Evolutionary conservation across 2,888 invertebrate species (phyloP), one percentile per base, ranked within the genome.

Genomic region (Drosophila pseudotalamancana): DNA sequence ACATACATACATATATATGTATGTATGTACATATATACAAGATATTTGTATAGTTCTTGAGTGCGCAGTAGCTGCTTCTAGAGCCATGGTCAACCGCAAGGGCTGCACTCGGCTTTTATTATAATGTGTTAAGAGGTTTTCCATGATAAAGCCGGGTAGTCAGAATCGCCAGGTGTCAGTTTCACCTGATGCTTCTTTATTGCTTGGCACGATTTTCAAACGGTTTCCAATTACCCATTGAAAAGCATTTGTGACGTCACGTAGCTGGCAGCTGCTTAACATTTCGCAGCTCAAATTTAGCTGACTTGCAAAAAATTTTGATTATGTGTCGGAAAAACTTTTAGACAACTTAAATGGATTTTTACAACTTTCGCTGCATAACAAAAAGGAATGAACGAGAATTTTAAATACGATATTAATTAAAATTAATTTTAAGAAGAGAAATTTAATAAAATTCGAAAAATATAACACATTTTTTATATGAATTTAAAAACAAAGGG

Each of bases 171-270:
- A 39, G 72, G 86, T 85, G 64, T 85, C 83, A 37, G 40, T 45
- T 79, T 50, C 83, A 53, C 16, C 27, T 19, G 19, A 23, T 14
- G n/a, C 12, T 32, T 27, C 37, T 48, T 37, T 25, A 31, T 51
- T 46, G 40, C 45, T 70, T 45, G 62, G 49, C 46, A 77, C 61
- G 83, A 72, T 72, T 79, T 71, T 64, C 67, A 55, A 51, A 54
- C 37, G 55, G 78, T 71, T 62, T 81, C 37, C 43, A 40, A 71
- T 80, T 86, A 77, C 84, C 21, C 43, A 42, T 25, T 25, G 14
- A 42, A n/a, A 16, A 16, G 40, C 16, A 32, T 46, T 46, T 62
- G 40, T 72, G 67, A 71, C 80, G 79, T 56, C 59, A 72, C 35
- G 12, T 63, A 42, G 21, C 18, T 6, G 48, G 12, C 57, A 72